These are phyloP conservation scores for Protonemura montana DNA, from an alignment of 2,888 invertebrate species.

Conservation along the genomic window DNA sequence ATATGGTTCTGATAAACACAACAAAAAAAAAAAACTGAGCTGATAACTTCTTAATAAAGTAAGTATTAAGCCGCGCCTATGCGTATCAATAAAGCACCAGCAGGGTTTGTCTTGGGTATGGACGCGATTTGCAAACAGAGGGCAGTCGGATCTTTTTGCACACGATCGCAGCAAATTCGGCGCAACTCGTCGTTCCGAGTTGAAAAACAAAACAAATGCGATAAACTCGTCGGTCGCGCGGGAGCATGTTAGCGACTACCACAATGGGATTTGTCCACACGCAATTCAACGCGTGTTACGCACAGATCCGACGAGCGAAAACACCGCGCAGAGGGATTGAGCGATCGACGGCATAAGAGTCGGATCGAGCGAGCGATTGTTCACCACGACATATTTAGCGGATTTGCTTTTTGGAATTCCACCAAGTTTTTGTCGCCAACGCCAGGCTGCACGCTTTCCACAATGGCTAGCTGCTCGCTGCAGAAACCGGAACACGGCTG, in stretches of 20 bases:
- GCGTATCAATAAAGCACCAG: not conserved
- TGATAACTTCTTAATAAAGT: not conserved
- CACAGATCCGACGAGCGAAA: not conserved
- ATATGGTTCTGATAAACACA: not conserved
- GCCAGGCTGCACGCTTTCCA: not conserved
- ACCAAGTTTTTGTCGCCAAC: slow-evolving; percentile 18
- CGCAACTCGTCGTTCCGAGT: not conserved
- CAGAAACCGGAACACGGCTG: slow-evolving; percentile 13
- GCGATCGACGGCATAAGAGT: not conserved
- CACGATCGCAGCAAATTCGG: not conserved
- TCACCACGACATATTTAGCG: not conserved
- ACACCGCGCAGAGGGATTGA: not conserved
- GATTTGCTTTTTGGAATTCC: slow-evolving; percentile 20
- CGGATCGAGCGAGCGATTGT: not conserved
- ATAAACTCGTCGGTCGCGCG: not conserved
- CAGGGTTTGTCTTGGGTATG: not conserved
- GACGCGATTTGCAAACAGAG: not conserved
- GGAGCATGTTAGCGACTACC: not conserved
- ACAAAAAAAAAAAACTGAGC: not conserved
- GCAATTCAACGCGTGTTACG: not conserved
- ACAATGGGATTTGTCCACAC: not conserved
- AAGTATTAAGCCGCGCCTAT: not conserved
- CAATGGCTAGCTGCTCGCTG: slow-evolving; percentile 15
- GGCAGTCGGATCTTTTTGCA: not conserved
- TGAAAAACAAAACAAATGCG: not conserved